phyloP scores from a whole-genome alignment of 1,140 invertebrate species.

The Bombus cullumanus region DNA sequence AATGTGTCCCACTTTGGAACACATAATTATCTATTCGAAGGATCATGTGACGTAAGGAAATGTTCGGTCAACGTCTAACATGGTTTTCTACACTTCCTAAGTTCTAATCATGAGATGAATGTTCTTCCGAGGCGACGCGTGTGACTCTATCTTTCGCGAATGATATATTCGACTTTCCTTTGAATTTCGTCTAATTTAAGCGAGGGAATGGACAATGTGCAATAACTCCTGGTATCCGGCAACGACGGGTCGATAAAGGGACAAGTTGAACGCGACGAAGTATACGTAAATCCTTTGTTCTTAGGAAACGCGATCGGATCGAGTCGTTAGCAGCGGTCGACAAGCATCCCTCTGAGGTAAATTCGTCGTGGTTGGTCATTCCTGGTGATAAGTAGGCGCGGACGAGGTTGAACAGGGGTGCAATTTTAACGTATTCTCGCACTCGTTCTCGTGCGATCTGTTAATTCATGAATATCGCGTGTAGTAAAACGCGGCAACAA shows the following conservation, averaged over 20 bases:
- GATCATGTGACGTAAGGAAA: slow-evolving; percentile 83
- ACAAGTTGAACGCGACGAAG: slow-evolving; percentile 1
- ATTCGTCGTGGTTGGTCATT: slow-evolving; percentile 24
- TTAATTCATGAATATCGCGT: slow-evolving; percentile 75
- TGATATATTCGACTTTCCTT: slow-evolving; percentile 7
- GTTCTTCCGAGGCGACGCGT: background rate
- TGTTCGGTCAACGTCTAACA: slow-evolving; percentile 64
- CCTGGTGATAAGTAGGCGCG: slow-evolving; percentile 21
- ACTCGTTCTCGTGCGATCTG: background rate
- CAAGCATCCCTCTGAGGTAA: slow-evolving; percentile 7
- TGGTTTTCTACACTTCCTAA: background rate
- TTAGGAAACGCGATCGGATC: slow-evolving; percentile 36
- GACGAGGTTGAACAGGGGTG: background rate
- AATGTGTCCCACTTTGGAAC: slow-evolving; percentile 79
- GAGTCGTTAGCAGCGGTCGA: background rate
- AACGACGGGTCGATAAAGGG: slow-evolving; percentile 29
- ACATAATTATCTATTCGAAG: slow-evolving; percentile 84
- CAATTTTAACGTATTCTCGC: slow-evolving; percentile 39
- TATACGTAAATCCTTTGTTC: slow-evolving; percentile 41
- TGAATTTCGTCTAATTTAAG: slow-evolving; percentile 44
- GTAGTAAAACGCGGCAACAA: background rate
- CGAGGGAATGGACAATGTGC: slow-evolving; percentile 13
- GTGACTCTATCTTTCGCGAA: slow-evolving; percentile 1
- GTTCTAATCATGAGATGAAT: background rate
- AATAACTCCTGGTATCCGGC: slow-evolving; percentile 39